These are phyloP conservation scores for Cryptotermes secundus DNA, from an alignment of 1,140 invertebrate genomes.

Conservation along the genomic window DNA sequence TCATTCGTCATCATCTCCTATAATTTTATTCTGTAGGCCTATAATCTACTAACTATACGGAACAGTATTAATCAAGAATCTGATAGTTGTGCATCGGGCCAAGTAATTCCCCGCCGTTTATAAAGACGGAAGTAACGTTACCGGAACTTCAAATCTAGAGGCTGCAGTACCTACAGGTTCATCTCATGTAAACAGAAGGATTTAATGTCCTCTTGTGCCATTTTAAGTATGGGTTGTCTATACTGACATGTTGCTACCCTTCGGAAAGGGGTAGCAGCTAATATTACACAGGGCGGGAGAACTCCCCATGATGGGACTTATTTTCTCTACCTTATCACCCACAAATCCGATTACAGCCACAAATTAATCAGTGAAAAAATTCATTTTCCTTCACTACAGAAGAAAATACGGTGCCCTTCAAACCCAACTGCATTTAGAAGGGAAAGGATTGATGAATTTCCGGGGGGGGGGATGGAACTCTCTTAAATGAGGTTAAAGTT, in stretches of 20 bases:
- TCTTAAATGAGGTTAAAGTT: too few relatives aligned
- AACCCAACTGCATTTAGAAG: background rate
- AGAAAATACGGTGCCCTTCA: background rate
- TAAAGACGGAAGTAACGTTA: too few relatives aligned
- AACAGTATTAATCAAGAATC: too few relatives aligned
- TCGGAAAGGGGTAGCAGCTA: background rate
- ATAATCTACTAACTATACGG: too few relatives aligned
- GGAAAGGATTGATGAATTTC: background rate
- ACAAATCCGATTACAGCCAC: conserved; percentile 19
- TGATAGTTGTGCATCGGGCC: too few relatives aligned
- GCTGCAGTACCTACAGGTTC: too few relatives aligned
- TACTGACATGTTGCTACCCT: background rate
- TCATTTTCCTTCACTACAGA: background rate
- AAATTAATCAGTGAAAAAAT: conserved; percentile 13
- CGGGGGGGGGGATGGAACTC: background rate
- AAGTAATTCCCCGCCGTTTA: too few relatives aligned
- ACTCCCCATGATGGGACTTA: background rate
- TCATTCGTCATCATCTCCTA: too few relatives aligned
- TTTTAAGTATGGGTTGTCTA: background rate
- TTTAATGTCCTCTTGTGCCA: background rate
- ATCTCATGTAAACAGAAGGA: too few relatives aligned
- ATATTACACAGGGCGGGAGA: background rate
- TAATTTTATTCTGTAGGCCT: too few relatives aligned
- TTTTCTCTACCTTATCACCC: conserved; percentile 11
- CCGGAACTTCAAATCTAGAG: too few relatives aligned